phyloP scores from a whole-genome alignment of 2,888 invertebrate genomes.

The Diplolepis rosae region DNA sequence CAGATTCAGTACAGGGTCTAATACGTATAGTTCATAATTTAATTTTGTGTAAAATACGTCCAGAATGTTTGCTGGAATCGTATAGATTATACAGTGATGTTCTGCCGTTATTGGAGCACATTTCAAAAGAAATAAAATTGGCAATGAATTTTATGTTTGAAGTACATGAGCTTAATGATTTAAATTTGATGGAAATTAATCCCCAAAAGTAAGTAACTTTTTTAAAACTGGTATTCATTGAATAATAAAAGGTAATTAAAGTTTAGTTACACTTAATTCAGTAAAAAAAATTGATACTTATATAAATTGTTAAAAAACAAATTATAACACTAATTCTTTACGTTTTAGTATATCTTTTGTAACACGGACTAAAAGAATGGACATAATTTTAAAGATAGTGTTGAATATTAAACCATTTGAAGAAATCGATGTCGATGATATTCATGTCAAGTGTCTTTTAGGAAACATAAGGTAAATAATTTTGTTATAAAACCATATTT shows the following conservation, averaged over 20 bases:
- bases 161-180: slow-evolving; percentile 50
- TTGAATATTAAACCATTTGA: slow-evolving; percentile 57
- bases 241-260: neutral
- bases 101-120: slow-evolving; percentile 53
- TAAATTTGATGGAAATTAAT: slow-evolving; percentile 55
- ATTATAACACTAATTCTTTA: slow-evolving; percentile 28
- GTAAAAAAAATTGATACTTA: neutral
- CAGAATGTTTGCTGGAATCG: slow-evolving; percentile 36
- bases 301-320: neutral
- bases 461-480: slow-evolving; percentile 60
- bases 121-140: slow-evolving; percentile 58
- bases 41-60: slow-evolving; percentile 54
- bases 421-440: slow-evolving; percentile 55
- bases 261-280: neutral
- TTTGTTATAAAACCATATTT: neutral
- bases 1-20: slow-evolving; percentile 51
- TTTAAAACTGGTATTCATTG: too few species aligned
- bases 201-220: slow-evolving; percentile 54
- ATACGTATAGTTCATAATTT: slow-evolving; percentile 58
- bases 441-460: slow-evolving; percentile 56
- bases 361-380: slow-evolving; percentile 51
- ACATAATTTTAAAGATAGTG: slow-evolving; percentile 58
- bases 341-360: slow-evolving; percentile 59
- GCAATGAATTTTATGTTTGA: slow-evolving; percentile 64
- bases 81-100: slow-evolving; percentile 56